Percentiles rank a stretch among this genome's conserved stretches.
Evolutionary conservation across 2,113 vertebrate species (phyloP).

Genomic region (Onychostruthus taczanowskii): DNA sequence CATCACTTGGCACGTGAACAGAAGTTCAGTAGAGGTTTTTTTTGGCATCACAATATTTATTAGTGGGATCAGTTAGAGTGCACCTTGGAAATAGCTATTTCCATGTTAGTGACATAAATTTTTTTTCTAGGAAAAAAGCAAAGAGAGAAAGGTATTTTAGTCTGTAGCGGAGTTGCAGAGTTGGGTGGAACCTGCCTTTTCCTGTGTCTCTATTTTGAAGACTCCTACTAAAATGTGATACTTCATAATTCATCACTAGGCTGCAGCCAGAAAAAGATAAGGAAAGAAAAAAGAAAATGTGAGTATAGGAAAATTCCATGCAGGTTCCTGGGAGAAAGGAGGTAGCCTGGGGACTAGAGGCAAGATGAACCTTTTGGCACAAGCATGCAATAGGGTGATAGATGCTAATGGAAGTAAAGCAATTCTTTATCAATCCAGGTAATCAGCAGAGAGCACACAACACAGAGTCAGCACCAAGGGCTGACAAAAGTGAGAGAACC

Average conservation of each 20-base stretch:
- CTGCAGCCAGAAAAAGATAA: neutral
- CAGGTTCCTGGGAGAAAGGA: neutral
- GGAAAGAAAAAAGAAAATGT: too few species aligned
- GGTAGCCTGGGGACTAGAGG: neutral
- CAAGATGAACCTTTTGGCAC: neutral
- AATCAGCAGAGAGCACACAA: slow-evolving; percentile 47
- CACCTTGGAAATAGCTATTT: neutral
- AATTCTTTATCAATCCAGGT: slow-evolving; percentile 47
- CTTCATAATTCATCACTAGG: neutral
- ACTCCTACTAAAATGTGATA: neutral
- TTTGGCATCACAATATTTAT: neutral
- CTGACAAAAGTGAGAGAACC: slow-evolving; percentile 32
- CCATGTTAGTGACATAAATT: neutral
- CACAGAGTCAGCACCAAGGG: slow-evolving; percentile 34
- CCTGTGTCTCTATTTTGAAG: neutral
- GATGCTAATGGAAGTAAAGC: slow-evolving; percentile 38
- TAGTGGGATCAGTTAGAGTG: neutral
- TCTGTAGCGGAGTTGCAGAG: neutral
- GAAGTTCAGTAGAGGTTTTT: neutral
- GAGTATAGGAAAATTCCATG: neutral
- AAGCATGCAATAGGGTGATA: slow-evolving; percentile 5
- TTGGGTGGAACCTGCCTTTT: neutral
- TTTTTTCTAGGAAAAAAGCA: neutral
- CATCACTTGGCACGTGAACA: neutral
- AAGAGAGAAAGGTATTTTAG: neutral